phyloP scores from a whole-genome alignment of 2,888 invertebrate species.

The Callyntrura guangdongensis region DNA sequence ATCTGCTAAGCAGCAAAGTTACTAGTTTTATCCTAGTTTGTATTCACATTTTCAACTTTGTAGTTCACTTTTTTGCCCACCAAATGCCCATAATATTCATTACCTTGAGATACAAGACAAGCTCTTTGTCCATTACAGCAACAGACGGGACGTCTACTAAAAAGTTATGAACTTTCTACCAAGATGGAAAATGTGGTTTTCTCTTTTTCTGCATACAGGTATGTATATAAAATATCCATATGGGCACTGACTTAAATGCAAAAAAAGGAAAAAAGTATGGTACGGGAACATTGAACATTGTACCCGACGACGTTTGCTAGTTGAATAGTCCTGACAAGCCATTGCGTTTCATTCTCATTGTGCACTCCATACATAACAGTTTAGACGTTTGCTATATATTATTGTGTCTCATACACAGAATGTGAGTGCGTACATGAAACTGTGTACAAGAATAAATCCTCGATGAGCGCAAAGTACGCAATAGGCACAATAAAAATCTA shows the following conservation, averaged over 20 bases:
- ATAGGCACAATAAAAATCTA: background rate
- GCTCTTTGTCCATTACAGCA: slow-evolving; percentile 23
- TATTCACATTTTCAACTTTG: background rate
- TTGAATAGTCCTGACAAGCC: slow-evolving; percentile 72
- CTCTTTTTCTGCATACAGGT: slow-evolving; percentile 14
- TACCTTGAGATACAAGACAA: slow-evolving; percentile 32
- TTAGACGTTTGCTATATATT: slow-evolving; percentile 42
- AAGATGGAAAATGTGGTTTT: slow-evolving; percentile 51
- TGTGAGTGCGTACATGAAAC: background rate
- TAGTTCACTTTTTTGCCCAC: background rate
- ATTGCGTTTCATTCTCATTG: slow-evolving; percentile 72
- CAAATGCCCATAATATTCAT: slow-evolving; percentile 30
- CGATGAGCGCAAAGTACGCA: background rate
- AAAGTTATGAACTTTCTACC: slow-evolving; percentile 65
- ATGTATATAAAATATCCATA: background rate
- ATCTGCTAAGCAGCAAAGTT: background rate
- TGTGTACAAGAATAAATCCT: slow-evolving; percentile 7
- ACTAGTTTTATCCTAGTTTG: background rate
- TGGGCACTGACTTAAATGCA: background rate
- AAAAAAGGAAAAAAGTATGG: slow-evolving; percentile 8
- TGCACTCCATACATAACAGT: slow-evolving; percentile 61
- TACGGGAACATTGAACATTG: background rate
- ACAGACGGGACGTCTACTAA: slow-evolving; percentile 45
- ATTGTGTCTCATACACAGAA: slow-evolving; percentile 14
- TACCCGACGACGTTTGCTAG: background rate